phyloP scores from a whole-genome alignment of 2,888 invertebrate species.

The Icerya purchasi region DNA sequence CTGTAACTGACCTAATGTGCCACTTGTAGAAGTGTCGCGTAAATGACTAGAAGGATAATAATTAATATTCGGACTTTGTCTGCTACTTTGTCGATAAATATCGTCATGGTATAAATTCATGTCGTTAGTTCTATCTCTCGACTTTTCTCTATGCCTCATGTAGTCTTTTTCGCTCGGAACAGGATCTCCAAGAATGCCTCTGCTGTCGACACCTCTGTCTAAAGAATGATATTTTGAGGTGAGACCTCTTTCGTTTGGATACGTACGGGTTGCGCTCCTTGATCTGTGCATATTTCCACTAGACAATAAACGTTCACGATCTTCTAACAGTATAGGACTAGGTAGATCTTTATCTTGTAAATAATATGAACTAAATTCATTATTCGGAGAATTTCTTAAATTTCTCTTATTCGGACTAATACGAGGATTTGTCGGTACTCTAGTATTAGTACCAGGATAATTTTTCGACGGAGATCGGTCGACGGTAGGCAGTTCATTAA shows the following conservation, averaged over 20 bases:
- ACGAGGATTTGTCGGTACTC: slow-evolving; percentile 44
- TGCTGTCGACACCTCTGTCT: slow-evolving; percentile 38
- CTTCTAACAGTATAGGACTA: slow-evolving; percentile 67
- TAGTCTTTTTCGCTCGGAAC: slow-evolving; percentile 66
- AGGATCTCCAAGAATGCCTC: slow-evolving; percentile 34
- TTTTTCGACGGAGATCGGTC: slow-evolving; percentile 71
- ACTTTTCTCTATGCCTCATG: slow-evolving; percentile 48
- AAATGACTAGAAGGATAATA: slow-evolving; percentile 23
- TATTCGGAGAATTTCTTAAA: slow-evolving; percentile 20
- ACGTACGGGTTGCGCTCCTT: slow-evolving; percentile 56
- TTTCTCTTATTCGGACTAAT: slow-evolving; percentile 20
- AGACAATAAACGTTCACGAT: slow-evolving; percentile 36
- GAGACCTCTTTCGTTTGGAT: slow-evolving; percentile 31
- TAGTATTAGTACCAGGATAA: slow-evolving; percentile 31
- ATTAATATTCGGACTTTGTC: slow-evolving; percentile 44
- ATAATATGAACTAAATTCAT: slow-evolving; percentile 25
- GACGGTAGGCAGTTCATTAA: slow-evolving; percentile 56
- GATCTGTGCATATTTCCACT: slow-evolving; percentile 52
- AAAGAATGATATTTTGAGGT: slow-evolving; percentile 43
- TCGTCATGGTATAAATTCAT: slow-evolving; percentile 48
- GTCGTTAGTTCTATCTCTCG: slow-evolving; percentile 42
- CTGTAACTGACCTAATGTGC: slow-evolving; percentile 60
- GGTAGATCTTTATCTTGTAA: slow-evolving; percentile 52
- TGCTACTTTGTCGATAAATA: slow-evolving; percentile 39
- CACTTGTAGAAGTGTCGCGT: slow-evolving; percentile 16